phyloP scores from a whole-genome alignment of 2,888 invertebrate genomes.

The Lasioglossum marginatum region DNA sequence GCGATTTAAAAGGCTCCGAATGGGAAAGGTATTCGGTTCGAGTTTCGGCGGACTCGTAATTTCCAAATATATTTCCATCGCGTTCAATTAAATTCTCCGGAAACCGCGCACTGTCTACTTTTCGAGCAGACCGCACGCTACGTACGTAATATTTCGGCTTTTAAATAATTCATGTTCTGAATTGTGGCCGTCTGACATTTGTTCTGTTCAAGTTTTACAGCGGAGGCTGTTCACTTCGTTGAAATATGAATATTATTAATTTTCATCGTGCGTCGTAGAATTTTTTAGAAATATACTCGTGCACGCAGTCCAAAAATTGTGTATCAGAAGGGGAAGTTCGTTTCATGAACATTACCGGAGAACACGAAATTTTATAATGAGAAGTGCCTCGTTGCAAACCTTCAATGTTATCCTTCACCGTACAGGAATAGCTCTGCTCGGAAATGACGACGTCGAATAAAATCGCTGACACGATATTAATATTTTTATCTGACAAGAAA shows the following conservation, averaged over 20 bases:
- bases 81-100: conserved; percentile 15
- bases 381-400: neutral
- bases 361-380: neutral
- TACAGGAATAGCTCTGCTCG: neutral
- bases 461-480: neutral
- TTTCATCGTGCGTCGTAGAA: neutral
- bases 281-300: neutral
- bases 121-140: neutral
- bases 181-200: conserved; percentile 39
- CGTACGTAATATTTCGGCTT: conserved; percentile 45
- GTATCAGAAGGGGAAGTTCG: neutral
- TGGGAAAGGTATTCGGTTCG: neutral
- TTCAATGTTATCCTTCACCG: neutral
- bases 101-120: conserved; percentile 41
- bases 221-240: neutral
- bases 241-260: neutral
- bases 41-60: neutral
- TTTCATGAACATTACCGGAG: neutral
- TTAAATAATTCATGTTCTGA: conserved; percentile 55
- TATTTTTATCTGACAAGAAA: neutral
- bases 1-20: neutral
- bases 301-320: neutral
- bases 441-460: neutral
- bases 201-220: conserved; percentile 34
- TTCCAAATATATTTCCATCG: neutral